Base-by-base conservation (phyloP, 2,888 invertebrate species). In the Thecophora atra region DNA sequence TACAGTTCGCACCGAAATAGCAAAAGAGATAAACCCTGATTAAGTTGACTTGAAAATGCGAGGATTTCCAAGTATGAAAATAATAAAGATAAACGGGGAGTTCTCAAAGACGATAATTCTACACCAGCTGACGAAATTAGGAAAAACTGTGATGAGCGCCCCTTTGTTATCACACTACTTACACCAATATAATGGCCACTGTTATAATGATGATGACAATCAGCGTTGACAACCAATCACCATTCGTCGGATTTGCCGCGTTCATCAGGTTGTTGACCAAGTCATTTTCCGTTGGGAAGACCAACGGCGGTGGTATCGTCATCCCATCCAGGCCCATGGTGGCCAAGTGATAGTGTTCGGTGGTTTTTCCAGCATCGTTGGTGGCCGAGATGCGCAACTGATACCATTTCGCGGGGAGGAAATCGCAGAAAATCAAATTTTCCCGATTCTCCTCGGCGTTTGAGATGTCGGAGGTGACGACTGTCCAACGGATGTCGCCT, bases 281-380 rank as follows among this genome's bases (percentile, higher is more conserved):
- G 78, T 87, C 87, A 75, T 81, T 83, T 76, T 86, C 86, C 60
- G 84, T 81, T 65, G 84, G 84, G 76, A 85, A 84, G 8, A 82
- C 80, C 2, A 83, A 77, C 0, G 87, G 87, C 30, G 86, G 85
- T 19, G 85, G 82, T 71, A 86, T 85, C 51, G 84, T 82, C 30
- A 82, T 81, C 17, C 90, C 91, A 77, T 89, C 89, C 0, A 89
- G 81, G 24, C 88, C 88, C 30, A 87, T 85, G 42, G 91, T 90
- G 60, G 89, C 88, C 79, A 90, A 90, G 80, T 90, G 90, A 79
- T 89, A 91, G 68, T 89, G 88, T 75, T 89, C 90, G 0, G 89
- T 87, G 64, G 89, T 89, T 87, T 88, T 89, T 0, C 90, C 90
- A 7, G 91, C 90, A 80, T 91, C 91, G 80, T 90, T 91, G 8